Evolutionary conservation across 2,113 vertebrate species (phyloP).

Genomic region (Corvus cornix): DNA sequence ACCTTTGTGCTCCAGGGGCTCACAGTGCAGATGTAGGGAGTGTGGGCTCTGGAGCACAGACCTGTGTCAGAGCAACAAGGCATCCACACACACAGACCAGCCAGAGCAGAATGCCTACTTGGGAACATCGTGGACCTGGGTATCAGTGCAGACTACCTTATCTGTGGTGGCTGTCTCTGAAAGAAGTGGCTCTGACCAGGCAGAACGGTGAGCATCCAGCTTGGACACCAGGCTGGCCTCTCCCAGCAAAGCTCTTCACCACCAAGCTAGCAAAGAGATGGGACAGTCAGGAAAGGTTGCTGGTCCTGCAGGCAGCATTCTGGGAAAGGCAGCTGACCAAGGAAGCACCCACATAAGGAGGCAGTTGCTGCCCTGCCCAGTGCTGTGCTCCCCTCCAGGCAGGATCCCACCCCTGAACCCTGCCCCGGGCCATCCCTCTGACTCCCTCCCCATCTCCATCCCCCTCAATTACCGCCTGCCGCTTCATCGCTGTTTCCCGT

Average conservation of each 20-base stretch:
- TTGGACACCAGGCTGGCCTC: background rate
- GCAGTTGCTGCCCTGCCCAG: background rate
- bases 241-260: background rate
- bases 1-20: background rate
- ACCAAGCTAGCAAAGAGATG: background rate
- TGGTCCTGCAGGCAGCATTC: background rate
- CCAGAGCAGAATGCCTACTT: rapidly evolving
- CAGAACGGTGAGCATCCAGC: background rate
- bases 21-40: rapidly evolving
- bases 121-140: rapidly evolving
- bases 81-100: background rate
- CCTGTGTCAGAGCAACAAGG: background rate
- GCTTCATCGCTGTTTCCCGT: rapidly evolving
- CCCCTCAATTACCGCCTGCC: rapidly evolving
- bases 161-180: background rate
- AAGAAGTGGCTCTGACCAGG: rapidly evolving
- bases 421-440: rapidly evolving
- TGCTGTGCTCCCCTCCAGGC: background rate
- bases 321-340: background rate
- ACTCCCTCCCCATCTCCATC: background rate
- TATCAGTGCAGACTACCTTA: background rate
- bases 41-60: background rate
- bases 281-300: background rate
- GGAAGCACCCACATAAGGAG: rapidly evolving
- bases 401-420: background rate